phyloP scores from a whole-genome alignment of 2,113 vertebrate species.

The Scomber scombrus region DNA sequence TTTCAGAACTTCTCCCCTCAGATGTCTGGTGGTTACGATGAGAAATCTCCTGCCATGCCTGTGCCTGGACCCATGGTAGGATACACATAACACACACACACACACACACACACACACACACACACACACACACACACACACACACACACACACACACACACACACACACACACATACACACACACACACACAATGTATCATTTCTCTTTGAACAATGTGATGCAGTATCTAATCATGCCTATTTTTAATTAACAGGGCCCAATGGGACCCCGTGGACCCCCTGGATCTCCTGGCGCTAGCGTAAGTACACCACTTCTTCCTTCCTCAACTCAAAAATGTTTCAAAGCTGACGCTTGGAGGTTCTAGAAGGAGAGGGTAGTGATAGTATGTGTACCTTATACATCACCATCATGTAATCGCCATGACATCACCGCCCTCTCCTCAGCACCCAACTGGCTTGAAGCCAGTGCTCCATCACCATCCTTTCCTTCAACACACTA shows the following conservation, averaged over 20 bases:
- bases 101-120: neutral
- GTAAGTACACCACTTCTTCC: slow-evolving; percentile 86
- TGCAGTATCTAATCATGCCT: slow-evolving; percentile 21
- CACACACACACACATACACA: neutral
- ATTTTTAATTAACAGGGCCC: slow-evolving; percentile 88
- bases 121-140: neutral
- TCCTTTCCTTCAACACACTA: neutral
- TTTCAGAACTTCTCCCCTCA: slow-evolving; percentile 97
- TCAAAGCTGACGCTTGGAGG: neutral
- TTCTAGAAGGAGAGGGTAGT: neutral
- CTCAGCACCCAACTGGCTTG: neutral
- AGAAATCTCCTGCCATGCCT: slow-evolving; percentile 89
- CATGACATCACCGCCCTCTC: neutral
- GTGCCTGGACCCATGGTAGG: slow-evolving; percentile 94
- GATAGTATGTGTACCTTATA: too few species aligned
- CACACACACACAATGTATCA: neutral
- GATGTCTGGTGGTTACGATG: slow-evolving; percentile 93
- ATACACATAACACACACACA: neutral
- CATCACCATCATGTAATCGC: neutral
- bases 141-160: neutral
- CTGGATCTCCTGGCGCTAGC: slow-evolving; percentile 90
- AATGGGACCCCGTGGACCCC: slow-evolving; percentile 94
- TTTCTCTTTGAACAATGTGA: neutral
- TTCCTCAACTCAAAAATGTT: neutral
- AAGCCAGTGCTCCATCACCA: neutral